Evolutionary conservation across 2,888 invertebrate genomes (phyloP), one percentile per base, ranked within the genome.

Genomic region (Cerastis leucographa): DNA sequence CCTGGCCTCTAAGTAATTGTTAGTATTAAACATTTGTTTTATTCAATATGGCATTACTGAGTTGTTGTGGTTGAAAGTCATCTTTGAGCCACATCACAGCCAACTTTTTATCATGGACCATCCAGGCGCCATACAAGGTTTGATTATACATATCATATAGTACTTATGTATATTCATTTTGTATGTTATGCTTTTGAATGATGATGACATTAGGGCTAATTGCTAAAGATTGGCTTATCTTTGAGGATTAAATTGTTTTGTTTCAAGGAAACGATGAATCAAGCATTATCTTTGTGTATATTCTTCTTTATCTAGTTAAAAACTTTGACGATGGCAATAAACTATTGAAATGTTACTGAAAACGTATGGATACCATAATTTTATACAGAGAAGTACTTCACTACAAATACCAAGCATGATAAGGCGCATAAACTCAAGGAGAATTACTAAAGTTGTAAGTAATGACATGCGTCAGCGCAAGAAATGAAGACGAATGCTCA

Each of bases 371-470:
- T 68, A 69, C 59, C 62, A 70, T 70, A 77, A 80, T 66, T 80
- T 70, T 75, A 72, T 82, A 83, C 78, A 74, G 76, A 74, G 12
- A 78, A 72, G 71, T 81, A 76, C 71, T 77, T 76, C 46, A 80
- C 72, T 73, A 79, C 74, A 78, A 81, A 80, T 74, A 78, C 83
- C 80, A 80, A 85, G 84, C 87, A 81, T 92, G 94, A 95, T 94
- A 94, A 95, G 91, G 89, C 90, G 89, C 88, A 92, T 85, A 90
- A 89, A 90, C 89, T 91, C 89, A 91, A 90, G 89, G 91, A 89
- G 88, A 91, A 93, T 93, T 92, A 93, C 91, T 88, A 90, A 91
- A 92, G 85, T 86, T 87, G 87, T 89, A 80, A 86, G 89, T 90
- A 91, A 87, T 89, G 88, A 85, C 79, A 90, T 91, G 90, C 93